phyloP scores from a whole-genome alignment of 1,140 invertebrate genomes.

The Papilio xuthus region DNA sequence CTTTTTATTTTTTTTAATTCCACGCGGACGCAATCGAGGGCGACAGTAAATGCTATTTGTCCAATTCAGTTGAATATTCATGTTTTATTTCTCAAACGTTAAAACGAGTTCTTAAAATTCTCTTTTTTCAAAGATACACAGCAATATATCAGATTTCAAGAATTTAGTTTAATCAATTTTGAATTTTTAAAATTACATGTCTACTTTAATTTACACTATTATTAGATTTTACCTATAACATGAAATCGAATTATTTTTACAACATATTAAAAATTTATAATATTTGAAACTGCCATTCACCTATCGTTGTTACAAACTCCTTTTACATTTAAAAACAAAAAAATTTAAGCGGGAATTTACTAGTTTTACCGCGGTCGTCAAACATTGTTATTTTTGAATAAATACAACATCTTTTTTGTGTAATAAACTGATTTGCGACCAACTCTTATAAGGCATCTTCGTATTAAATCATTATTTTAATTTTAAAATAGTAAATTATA shows the following conservation, averaged over 20 bases:
- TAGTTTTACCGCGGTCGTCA: not conserved
- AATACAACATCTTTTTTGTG: constrained; percentile 11
- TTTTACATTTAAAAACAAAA: not conserved
- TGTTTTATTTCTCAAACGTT: no score
- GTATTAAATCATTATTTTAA: not conserved
- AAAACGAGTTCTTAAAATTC: no score
- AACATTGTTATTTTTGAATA: not conserved
- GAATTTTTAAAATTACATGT: not conserved
- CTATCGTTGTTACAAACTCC: not conserved
- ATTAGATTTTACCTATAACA: not conserved
- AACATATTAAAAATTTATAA: not conserved
- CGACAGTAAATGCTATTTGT: no score
- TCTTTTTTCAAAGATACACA: no score
- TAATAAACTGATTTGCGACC: not conserved
- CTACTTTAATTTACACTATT: not conserved
- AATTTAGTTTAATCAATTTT: no score
- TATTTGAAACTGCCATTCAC: not conserved
- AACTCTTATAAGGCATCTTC: not conserved
- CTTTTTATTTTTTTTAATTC: no score
- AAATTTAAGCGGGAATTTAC: not conserved
- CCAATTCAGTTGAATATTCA: no score
- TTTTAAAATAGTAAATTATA: not conserved
- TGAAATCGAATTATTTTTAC: not conserved
- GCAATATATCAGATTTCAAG: no score
- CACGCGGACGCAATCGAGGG: no score